These are phyloP conservation scores for Drosophila longiperda DNA, from an alignment of 2,888 invertebrate genomes.

Conservation along the genomic window DNA sequence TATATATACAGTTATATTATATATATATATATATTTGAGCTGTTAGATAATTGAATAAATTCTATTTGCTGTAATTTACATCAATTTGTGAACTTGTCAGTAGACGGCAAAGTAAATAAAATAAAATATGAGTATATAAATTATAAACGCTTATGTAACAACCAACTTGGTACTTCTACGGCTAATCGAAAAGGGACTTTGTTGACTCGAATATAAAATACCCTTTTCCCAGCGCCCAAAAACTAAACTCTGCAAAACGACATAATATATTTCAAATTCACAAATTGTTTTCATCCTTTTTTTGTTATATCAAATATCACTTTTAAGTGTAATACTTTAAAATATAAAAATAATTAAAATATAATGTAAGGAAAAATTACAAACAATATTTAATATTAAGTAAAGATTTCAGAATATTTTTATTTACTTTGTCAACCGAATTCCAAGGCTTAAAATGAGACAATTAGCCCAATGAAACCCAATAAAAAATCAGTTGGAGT, in stretches of 20 bases:
- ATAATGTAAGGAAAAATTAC: background rate
- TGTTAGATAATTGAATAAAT: background rate
- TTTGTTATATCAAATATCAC: background rate
- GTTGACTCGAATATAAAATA: conserved; percentile 1
- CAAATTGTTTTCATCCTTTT: no score
- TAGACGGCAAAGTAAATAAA: conserved; percentile 11
- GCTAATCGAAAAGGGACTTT: conserved; percentile 17
- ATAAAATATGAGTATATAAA: conserved; percentile 50
- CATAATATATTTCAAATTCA: background rate
- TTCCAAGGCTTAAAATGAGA: background rate
- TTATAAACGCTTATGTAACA: conserved; percentile 32
- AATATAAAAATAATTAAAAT: no score
- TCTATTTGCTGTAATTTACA: conserved; percentile 6
- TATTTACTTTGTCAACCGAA: no score
- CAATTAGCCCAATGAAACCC: background rate
- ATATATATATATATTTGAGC: background rate
- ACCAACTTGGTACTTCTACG: conserved; percentile 6
- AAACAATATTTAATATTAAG: background rate
- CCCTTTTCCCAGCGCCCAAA: background rate
- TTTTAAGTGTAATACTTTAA: background rate
- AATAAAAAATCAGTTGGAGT: background rate
- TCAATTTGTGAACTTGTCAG: conserved; percentile 18
- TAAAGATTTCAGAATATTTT: background rate
- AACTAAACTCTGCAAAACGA: background rate
- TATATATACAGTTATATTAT: background rate